Evolutionary conservation across 2,797 vertebrate genomes (phyloP).

Genomic region (Kryptolebias ocellatus): DNA sequence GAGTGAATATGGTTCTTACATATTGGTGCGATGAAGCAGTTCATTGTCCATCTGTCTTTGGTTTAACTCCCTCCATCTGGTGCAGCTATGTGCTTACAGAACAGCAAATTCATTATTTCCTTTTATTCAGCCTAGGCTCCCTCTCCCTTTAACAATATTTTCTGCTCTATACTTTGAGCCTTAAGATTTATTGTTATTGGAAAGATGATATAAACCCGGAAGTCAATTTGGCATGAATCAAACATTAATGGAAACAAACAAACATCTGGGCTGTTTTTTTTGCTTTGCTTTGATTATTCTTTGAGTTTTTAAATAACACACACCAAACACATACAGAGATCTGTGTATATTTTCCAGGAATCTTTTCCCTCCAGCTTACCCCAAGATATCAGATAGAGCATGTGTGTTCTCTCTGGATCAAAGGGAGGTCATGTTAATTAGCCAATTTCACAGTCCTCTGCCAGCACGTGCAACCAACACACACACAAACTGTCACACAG

Average conservation of each 20-base stretch:
- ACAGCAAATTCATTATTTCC: conserved; percentile 35
- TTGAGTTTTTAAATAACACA: conserved; percentile 5
- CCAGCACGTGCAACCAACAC: conserved; percentile 44
- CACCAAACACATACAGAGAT: conserved; percentile 8
- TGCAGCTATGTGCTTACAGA: conserved; percentile 37
- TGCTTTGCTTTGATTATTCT: conserved; percentile 2
- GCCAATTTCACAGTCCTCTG: conserved; percentile 76
- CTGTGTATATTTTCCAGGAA: conserved; percentile 33
- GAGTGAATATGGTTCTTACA: conserved; percentile 57
- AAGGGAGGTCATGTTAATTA: conserved; percentile 84
- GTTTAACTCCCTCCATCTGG: conserved; percentile 65
- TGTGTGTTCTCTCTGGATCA: conserved; percentile 78
- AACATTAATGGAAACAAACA: background rate
- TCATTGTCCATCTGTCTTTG: conserved; percentile 68
- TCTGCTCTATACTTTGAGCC: background rate
- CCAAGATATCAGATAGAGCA: conserved; percentile 77
- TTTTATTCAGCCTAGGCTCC: conserved; percentile 14
- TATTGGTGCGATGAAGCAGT: conserved; percentile 61
- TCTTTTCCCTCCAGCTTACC: conserved; percentile 56
- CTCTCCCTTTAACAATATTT: background rate
- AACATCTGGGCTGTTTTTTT: background rate
- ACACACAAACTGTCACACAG: conserved; percentile 58
- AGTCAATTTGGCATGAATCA: background rate
- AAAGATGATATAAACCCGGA: background rate
- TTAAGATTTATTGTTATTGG: background rate